Base-by-base conservation (phyloP, 2,888 invertebrate genomes). In the Hydrotaea diabolus region DNA sequence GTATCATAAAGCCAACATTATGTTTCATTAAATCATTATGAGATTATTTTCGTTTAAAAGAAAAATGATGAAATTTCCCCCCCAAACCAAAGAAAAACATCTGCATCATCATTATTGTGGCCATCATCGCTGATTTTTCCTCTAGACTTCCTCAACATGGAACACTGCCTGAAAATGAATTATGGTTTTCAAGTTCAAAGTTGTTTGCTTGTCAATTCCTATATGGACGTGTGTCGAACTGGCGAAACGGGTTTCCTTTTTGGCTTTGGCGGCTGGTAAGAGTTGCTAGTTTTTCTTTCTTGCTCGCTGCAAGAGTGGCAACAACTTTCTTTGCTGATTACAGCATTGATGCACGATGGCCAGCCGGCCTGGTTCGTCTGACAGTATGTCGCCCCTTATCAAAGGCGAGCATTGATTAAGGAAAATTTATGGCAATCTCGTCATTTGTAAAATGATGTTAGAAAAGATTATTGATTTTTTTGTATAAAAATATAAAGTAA, bases 311-410 rank as follows among this genome's bases (percentile, higher is more conserved):
- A 4, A 19, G 53, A 53, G 53, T 53, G n/a, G 2, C 55, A n/a
- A 49, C 49, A 85, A 85, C 85, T 85, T 85, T 85, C 85, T 79
- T 79, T 82, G 36, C 36, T 74, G 81, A 85, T 85, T 85, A 82
- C 79, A 82, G 69, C 78, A 85, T 83, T 77, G 77, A 72, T 62
- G 74, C 23, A 77, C 49, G n/a, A 15, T 49, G 49, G 49, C 31
- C 31, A n/a, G n/a, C n/a, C 17, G 19, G 53, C 53, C 53, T 53
- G 21, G 21, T 55, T 9, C 15, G 55, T 11, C 21, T 19, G 13
- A 1, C 31, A 2, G 53, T 19, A 9, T 53, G 26, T 26, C 31
- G 2, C 17, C 7, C 7, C 21, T 31, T 7, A 64, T 64, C 36
- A 64, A 36, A 17, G 36, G n/a, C 1, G 36, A 36, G 15, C 66